Percentiles rank a stretch among this genome's conserved stretches.
Conservation (phyloP, 2,797 vertebrate genomes). For the Neopelma chrysocephalum region DNA sequence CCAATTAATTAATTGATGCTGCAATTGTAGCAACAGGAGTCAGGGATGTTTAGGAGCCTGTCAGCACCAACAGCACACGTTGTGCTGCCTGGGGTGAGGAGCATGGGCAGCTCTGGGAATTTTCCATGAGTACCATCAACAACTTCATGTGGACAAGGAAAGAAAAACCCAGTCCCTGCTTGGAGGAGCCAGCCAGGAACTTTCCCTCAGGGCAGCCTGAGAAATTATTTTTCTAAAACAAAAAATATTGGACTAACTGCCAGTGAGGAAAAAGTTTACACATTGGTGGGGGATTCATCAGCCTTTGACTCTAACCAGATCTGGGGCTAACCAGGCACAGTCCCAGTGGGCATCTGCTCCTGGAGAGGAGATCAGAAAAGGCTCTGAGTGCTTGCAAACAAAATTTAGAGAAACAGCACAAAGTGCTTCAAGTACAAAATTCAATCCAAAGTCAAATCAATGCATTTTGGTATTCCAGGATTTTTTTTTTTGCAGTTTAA, state of each 20-base stretch:
- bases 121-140: not conserved
- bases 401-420: not conserved
- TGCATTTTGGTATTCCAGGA: not conserved
- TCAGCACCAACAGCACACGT: not conserved
- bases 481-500: not conserved
- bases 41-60: not conserved
- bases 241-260: not conserved
- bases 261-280: not conserved
- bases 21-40: not conserved
- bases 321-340: not conserved
- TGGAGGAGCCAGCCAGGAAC: not conserved
- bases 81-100: fast-evolving
- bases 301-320: not conserved
- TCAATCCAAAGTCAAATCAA: not conserved
- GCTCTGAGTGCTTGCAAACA: not conserved
- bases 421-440: conserved; percentile 1
- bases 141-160: not conserved
- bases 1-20: not conserved
- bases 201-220: not conserved
- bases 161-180: not conserved
- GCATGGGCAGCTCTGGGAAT: fast-evolving
- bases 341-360: not conserved
- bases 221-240: not conserved
- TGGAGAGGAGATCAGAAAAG: not conserved
- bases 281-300: not conserved